These are phyloP conservation scores for Parauchenoglanis punctatus DNA, from an alignment of 2,797 vertebrate species.

Conservation along the genomic window DNA sequence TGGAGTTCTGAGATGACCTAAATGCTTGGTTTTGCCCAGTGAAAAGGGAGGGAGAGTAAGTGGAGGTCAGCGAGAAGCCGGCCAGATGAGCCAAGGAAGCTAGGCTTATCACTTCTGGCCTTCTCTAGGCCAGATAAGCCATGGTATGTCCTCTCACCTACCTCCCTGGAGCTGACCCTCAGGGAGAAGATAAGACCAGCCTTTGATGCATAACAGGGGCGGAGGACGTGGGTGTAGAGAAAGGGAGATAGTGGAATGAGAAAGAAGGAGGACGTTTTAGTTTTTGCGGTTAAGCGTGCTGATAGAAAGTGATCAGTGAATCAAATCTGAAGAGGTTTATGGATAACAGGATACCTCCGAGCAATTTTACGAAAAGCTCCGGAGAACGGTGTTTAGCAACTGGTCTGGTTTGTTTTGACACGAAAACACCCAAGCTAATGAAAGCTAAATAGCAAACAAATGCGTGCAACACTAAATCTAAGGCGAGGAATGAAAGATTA, in stretches of 20 bases:
- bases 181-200: constrained; percentile 57
- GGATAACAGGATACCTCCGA: neutral
- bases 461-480: constrained; percentile 19
- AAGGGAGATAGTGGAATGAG: constrained; percentile 46
- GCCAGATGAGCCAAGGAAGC: constrained; percentile 44
- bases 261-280: constrained; percentile 57
- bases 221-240: constrained; percentile 28
- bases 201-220: constrained; percentile 58
- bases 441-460: constrained; percentile 37
- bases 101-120: constrained; percentile 47
- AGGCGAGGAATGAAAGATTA: constrained; percentile 47
- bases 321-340: neutral
- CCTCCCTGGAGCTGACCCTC: constrained; percentile 51
- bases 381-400: neutral
- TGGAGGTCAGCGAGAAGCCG: constrained; percentile 36
- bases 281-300: constrained; percentile 29
- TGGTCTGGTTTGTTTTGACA: constrained; percentile 13
- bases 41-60: constrained; percentile 1
- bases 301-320: constrained; percentile 20
- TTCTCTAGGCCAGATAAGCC: constrained; percentile 53
- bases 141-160: constrained; percentile 57
- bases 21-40: constrained; percentile 28
- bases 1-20: constrained; percentile 39
- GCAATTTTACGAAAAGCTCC: neutral
- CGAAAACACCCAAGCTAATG: constrained; percentile 17